phyloP scores from a whole-genome alignment of 2,113 vertebrate genomes.

The Phyllopteryx taeniolatus region DNA sequence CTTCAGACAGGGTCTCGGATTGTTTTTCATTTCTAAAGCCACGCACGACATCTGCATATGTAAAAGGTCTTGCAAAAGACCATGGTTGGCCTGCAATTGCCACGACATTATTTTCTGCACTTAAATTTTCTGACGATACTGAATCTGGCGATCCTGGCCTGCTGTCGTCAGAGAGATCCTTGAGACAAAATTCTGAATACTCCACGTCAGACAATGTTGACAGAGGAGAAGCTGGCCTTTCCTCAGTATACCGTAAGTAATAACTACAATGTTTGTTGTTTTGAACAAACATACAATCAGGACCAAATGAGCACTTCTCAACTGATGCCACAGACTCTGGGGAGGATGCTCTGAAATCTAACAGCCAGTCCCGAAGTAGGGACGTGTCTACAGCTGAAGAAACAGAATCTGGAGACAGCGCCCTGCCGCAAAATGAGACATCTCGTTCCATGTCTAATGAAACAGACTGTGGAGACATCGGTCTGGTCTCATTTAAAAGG shows the following conservation, averaged over 20 bases:
- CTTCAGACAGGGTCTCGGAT: background rate
- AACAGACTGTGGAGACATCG: background rate
- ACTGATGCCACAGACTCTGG: constrained; percentile 23
- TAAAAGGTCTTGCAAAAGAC: background rate
- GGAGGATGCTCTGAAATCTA: constrained; percentile 21
- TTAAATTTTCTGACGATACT: background rate
- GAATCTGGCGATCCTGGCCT: constrained; percentile 18
- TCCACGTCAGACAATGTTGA: constrained; percentile 8
- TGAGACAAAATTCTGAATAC: background rate
- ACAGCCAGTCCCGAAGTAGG: background rate
- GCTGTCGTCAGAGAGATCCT: constrained; percentile 5
- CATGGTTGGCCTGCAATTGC: background rate
- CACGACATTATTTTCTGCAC: accelerated
- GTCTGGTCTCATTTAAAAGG: background rate
- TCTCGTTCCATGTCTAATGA: background rate
- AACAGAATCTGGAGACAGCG: background rate
- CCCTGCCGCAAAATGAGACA: background rate
- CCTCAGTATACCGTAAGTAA: constrained; percentile 11
- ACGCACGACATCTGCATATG: constrained; percentile 17
- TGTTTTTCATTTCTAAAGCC: background rate
- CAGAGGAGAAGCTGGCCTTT: constrained; percentile 4
- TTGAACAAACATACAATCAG: background rate
- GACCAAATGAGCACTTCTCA: background rate
- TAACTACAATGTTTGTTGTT: constrained; percentile 20
- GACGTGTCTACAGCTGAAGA: constrained; percentile 5